Evolutionary conservation across 2,113 vertebrate genomes (phyloP).

Genomic region (Nansenia antarctica): DNA sequence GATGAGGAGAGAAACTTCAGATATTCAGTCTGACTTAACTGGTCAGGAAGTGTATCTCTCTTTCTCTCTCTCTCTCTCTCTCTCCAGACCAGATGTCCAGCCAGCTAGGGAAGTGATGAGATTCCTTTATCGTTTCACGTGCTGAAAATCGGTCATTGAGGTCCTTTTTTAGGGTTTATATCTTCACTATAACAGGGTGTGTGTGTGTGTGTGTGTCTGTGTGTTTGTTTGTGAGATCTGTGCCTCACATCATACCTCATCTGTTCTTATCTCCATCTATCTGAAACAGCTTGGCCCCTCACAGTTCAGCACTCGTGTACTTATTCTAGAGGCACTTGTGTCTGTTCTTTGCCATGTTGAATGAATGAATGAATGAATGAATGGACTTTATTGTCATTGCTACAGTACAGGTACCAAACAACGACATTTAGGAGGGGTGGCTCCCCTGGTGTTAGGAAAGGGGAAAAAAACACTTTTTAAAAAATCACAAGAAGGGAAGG

Average conservation of each 20-base stretch:
- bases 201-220: not conserved
- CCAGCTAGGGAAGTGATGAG: conserved; percentile 29
- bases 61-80: not conserved
- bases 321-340: not conserved
- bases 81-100: conserved; percentile 25
- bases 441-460: no score
- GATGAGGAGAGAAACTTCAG: not conserved
- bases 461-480: no score
- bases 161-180: not conserved
- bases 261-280: not conserved
- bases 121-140: conserved; percentile 19
- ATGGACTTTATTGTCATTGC: no score
- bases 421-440: no score
- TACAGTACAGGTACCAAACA: no score
- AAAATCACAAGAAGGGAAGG: no score
- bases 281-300: not conserved
- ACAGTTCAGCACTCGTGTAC: conserved; percentile 2
- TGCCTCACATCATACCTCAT: not conserved
- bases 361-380: no score
- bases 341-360: conserved; percentile 6
- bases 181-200: not conserved
- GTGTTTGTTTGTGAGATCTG: not conserved
- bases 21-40: not conserved
- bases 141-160: conserved; percentile 13
- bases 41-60: conserved; percentile 5